Conservation (phyloP, 2,113 vertebrate genomes). For the Neotragus pygmaeus region DNA sequence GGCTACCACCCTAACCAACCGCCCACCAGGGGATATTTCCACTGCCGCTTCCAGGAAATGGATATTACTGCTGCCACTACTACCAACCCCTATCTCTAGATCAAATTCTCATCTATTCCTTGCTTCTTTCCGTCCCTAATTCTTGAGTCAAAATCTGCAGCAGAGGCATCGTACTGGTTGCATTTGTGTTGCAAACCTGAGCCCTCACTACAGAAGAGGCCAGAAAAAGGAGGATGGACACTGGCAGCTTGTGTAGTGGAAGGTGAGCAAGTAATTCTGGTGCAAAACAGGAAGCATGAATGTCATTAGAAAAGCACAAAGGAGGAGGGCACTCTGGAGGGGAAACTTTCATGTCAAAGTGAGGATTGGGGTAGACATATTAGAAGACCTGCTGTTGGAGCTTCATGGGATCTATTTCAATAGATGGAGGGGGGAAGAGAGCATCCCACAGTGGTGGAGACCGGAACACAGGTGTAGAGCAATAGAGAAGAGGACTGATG, state of each 20-base stretch:
- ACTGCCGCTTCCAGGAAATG: accelerated
- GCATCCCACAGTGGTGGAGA: not conserved
- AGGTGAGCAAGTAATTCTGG: not conserved
- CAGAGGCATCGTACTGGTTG: not conserved
- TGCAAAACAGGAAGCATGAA: not conserved
- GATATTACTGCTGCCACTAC: not conserved
- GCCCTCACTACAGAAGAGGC: conserved; percentile 12
- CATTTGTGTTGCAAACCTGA: not conserved
- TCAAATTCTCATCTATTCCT: not conserved
- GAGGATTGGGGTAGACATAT: not conserved
- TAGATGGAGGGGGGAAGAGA: not conserved
- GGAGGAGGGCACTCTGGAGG: not conserved
- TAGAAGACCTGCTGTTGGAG: not conserved
- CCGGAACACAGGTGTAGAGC: not conserved
- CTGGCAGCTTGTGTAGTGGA: not conserved
- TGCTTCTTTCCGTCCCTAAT: not conserved
- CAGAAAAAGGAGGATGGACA: not conserved
- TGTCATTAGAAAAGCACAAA: not conserved
- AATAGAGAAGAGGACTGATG: not conserved
- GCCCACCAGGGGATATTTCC: too few species aligned
- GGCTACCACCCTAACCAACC: not conserved
- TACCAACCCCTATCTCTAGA: too few species aligned
- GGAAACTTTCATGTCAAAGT: not conserved
- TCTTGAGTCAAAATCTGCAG: not conserved
- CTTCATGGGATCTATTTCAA: not conserved